These are phyloP conservation scores for Drosophila eohydei DNA, from an alignment of 2,888 invertebrate species.

Conservation along the genomic window DNA sequence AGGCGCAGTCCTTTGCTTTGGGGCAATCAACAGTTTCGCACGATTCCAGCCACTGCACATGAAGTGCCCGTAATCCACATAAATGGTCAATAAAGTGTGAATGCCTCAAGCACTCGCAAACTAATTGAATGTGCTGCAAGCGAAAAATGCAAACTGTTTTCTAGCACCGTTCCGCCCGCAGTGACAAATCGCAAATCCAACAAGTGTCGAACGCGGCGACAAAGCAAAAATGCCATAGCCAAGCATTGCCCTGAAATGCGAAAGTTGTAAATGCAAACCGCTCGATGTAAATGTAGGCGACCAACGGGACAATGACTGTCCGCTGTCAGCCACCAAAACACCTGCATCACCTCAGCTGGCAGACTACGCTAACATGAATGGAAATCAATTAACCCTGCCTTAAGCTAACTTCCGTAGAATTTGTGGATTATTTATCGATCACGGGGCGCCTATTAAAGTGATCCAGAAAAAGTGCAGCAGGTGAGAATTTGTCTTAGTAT, in stretches of 20 bases:
- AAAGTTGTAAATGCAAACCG: background rate
- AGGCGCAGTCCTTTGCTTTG: background rate
- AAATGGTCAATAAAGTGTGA: constrained; percentile 56
- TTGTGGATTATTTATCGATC: background rate
- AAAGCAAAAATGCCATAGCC: constrained; percentile 20
- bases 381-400: background rate
- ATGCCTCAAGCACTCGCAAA: constrained; percentile 40
- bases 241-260: constrained; percentile 6
- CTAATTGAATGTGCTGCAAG: constrained; percentile 28
- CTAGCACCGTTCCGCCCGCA: constrained; percentile 6
- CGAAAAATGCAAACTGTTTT: constrained; percentile 50
- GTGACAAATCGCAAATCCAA: constrained; percentile 17
- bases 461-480: background rate
- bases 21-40: constrained; percentile 1
- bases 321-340: constrained; percentile 1
- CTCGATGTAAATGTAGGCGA: constrained; percentile 22
- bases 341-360: background rate
- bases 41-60: constrained; percentile 1
- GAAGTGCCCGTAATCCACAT: constrained; percentile 26
- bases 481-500: background rate
- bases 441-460: background rate
- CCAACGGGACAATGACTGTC: constrained; percentile 30
- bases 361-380: background rate
- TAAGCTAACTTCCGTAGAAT: too few relatives aligned
- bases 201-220: constrained; percentile 15